Percentiles rank a stretch among this genome's conserved stretches.
Conservation (phyloP, 92 coral and sea anemone genomes). For the Isaurus tuberculatus region DNA sequence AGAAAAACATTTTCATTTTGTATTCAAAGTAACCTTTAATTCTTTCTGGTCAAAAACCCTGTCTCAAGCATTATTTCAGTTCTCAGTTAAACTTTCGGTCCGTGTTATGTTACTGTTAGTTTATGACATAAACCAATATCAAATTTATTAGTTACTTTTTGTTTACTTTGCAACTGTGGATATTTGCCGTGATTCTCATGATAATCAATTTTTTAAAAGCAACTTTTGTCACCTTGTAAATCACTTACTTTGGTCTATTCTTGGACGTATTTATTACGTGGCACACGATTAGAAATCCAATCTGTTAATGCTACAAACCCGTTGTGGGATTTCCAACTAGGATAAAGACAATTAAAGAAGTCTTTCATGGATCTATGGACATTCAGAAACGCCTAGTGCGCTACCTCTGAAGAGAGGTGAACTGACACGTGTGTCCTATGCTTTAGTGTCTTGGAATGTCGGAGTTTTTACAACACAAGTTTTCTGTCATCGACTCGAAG, state of each 20-base stretch:
- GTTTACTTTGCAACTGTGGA: neutral
- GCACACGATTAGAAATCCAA: slow-evolving; percentile 1
- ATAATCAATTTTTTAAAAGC: too few species aligned
- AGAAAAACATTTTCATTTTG: too few species aligned
- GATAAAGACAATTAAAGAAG: slow-evolving; percentile 5
- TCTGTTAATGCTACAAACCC: slow-evolving; percentile 2
- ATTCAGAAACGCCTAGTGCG: neutral
- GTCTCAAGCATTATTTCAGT: neutral
- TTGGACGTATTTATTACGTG: neutral
- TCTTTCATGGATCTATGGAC: slow-evolving; percentile 3
- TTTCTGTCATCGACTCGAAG: slow-evolving; percentile 15
- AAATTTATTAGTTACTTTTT: neutral
- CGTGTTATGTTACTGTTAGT: neutral
- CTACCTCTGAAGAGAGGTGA: slow-evolving; percentile 7
- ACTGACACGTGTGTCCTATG: neutral
- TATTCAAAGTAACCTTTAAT: too few species aligned
- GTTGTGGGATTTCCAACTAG: slow-evolving; percentile 17
- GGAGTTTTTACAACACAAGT: neutral
- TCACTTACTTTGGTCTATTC: neutral
- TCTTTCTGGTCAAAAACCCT: neutral
- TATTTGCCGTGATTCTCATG: neutral
- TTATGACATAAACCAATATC: neutral
- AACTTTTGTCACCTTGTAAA: neutral
- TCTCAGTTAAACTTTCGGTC: neutral
- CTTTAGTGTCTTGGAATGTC: neutral